Conservation (phyloP, 2,797 vertebrate species). For the Yasuhikotakia modesta region DNA sequence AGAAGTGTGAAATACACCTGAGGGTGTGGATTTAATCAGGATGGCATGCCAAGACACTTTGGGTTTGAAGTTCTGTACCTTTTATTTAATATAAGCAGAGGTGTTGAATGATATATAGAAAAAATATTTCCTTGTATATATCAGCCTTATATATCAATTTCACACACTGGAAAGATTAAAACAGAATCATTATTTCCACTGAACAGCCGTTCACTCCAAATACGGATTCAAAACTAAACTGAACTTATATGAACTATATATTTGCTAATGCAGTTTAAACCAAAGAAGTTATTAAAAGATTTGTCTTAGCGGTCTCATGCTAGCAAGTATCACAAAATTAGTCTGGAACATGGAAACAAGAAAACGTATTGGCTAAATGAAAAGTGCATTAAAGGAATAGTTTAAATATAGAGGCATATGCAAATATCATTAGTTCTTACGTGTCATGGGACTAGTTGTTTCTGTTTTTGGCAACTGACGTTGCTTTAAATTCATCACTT, state of each 20-base stretch:
- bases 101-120: not conserved
- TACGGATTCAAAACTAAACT: not conserved
- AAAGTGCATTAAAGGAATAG: too few relatives aligned
- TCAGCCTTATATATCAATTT: not conserved
- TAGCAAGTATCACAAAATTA: too few relatives aligned
- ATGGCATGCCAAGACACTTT: conserved; percentile 15
- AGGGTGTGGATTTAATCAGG: conserved; percentile 24
- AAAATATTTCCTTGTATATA: not conserved
- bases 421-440: too few relatives aligned
- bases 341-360: too few relatives aligned
- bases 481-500: too few relatives aligned
- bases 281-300: not conserved
- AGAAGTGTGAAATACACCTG: conserved; percentile 18
- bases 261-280: not conserved
- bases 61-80: conserved; percentile 20
- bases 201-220: not conserved
- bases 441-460: too few relatives aligned
- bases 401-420: too few relatives aligned
- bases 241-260: not conserved
- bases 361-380: too few relatives aligned
- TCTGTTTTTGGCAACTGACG: too few relatives aligned
- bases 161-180: not conserved
- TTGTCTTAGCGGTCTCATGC: not conserved
- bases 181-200: not conserved
- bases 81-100: not conserved